phyloP scores from a whole-genome alignment of 2,113 vertebrate genomes.

The Nannospalax galili region DNA sequence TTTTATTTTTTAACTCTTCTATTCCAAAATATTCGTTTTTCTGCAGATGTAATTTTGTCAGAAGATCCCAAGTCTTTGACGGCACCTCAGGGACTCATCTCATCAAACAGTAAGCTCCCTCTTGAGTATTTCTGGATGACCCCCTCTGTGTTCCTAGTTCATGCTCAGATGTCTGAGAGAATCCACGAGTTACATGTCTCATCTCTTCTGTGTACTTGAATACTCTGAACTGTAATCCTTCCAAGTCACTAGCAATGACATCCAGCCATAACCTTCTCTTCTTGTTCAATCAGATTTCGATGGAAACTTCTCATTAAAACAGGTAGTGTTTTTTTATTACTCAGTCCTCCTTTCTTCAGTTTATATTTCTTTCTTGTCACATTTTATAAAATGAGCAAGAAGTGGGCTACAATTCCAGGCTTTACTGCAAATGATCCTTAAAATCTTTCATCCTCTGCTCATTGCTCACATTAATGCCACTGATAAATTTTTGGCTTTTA shows the following conservation, averaged over 20 bases:
- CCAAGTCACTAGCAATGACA: neutral
- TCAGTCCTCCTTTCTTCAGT: neutral
- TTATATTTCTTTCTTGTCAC: neutral
- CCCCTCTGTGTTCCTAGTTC: neutral
- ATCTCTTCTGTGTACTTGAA: neutral
- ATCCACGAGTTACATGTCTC: neutral
- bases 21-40: neutral
- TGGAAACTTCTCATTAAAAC: neutral
- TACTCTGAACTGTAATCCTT: neutral
- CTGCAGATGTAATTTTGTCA: neutral
- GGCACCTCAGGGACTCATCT: neutral
- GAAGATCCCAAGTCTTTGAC: neutral
- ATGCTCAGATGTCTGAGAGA: neutral
- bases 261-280: neutral
- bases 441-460: neutral
- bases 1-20: neutral
- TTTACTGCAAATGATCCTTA: neutral
- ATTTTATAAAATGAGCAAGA: neutral
- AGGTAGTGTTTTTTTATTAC: neutral
- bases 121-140: neutral
- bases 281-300: neutral
- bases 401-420: neutral
- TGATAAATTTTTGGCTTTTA: neutral
- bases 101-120: neutral
- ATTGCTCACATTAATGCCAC: neutral